Percentiles rank a stretch among this genome's conserved stretches.
Evolutionary conservation across 2,797 vertebrate species (phyloP).

Genomic region (Heliangelus exortis): DNA sequence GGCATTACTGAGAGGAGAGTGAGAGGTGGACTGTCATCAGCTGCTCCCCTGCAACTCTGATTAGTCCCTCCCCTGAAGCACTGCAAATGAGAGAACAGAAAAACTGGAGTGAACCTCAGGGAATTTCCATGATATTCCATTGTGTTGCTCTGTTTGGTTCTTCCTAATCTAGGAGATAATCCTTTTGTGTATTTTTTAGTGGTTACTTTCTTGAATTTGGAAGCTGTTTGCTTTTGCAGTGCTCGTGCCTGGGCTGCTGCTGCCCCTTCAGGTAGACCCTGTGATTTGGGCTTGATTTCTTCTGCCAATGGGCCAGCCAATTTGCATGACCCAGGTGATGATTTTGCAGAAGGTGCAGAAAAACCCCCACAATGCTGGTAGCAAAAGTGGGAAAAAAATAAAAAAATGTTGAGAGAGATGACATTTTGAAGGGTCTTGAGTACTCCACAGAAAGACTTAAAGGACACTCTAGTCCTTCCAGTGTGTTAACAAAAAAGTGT

Average conservation of each 20-base stretch:
- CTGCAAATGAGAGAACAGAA: neutral
- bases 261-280: neutral
- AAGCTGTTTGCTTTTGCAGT: neutral
- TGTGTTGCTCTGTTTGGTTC: neutral
- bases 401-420: neutral
- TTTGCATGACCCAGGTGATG: neutral
- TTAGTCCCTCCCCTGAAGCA: neutral
- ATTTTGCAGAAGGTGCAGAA: neutral
- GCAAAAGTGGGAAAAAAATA: neutral
- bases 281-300: neutral
- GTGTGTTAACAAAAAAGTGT: neutral
- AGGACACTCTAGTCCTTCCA: neutral
- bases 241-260: neutral
- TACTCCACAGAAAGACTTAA: neutral
- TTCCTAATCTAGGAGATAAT: neutral
- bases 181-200: neutral
- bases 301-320: neutral
- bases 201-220: neutral
- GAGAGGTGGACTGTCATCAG: neutral
- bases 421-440: neutral
- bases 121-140: neutral
- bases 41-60: neutral
- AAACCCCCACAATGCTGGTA: neutral
- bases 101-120: neutral
- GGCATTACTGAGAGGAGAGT: rapidly evolving